Conservation (phyloP, 2,888 invertebrate species). For the Lepidonotus clava region DNA sequence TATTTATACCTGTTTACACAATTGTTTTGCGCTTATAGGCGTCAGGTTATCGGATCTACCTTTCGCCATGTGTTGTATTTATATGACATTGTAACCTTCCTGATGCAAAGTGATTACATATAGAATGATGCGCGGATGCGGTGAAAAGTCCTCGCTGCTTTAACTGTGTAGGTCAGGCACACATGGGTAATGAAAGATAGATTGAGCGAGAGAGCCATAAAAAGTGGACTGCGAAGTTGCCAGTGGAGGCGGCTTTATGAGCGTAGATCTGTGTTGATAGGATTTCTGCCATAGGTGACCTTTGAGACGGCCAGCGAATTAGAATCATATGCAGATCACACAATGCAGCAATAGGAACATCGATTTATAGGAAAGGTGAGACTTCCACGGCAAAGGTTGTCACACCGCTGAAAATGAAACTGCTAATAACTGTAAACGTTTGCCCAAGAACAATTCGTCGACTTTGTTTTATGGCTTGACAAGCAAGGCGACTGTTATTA, state of each 20-base stretch:
- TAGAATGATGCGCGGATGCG: background rate
- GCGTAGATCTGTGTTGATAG: no score
- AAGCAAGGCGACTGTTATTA: background rate
- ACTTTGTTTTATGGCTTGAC: background rate
- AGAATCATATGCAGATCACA: background rate
- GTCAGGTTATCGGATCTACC: background rate
- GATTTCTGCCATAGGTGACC: background rate
- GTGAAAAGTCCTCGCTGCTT: background rate
- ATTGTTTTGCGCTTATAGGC: background rate
- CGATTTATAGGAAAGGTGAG: conserved; percentile 9
- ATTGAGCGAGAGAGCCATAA: background rate
- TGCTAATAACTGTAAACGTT: background rate
- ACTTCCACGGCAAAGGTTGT: background rate
- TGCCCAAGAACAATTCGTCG: no score
- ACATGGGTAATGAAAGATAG: no score
- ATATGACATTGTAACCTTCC: background rate
- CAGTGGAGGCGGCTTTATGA: no score
- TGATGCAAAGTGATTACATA: background rate
- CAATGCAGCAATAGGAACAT: conserved; percentile 20
- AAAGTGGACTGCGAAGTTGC: conserved; percentile 2
- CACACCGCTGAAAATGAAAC: background rate
- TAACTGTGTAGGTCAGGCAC: background rate
- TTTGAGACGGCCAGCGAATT: background rate
- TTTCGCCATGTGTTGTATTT: background rate
- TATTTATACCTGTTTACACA: no score